phyloP scores from a whole-genome alignment of 2,797 vertebrate species.

The Anguilla pacifica region DNA sequence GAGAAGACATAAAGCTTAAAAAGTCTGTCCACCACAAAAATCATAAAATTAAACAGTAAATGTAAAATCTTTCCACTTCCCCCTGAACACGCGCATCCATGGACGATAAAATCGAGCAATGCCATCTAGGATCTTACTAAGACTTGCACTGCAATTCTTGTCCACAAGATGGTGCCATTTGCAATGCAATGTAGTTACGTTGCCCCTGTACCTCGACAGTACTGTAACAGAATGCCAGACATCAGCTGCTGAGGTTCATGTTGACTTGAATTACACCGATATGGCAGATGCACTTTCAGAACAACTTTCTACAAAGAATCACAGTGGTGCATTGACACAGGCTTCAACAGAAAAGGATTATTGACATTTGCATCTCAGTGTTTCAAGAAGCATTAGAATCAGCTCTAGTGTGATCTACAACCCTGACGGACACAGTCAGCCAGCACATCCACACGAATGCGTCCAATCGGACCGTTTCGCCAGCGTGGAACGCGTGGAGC shows the following conservation, averaged over 20 bases:
- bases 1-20: neutral
- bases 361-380: neutral
- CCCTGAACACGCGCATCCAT: neutral
- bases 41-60: neutral
- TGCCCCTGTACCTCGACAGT: neutral
- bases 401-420: neutral
- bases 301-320: no score
- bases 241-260: neutral
- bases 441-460: no score
- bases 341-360: neutral
- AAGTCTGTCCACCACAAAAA: no score
- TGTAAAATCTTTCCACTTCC: neutral
- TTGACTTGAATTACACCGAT: neutral
- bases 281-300: neutral
- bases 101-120: neutral
- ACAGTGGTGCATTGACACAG: no score
- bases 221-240: neutral
- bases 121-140: neutral
- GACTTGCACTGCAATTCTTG: neutral
- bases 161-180: slow-evolving; percentile 1
- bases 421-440: no score
- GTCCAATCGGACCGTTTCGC: no score
- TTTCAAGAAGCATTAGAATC: neutral
- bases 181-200: neutral
- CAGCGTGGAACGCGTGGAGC: no score